These are phyloP conservation scores for Tetragonula clypearis DNA, from an alignment of 1,140 invertebrate genomes.

Conservation along the genomic window DNA sequence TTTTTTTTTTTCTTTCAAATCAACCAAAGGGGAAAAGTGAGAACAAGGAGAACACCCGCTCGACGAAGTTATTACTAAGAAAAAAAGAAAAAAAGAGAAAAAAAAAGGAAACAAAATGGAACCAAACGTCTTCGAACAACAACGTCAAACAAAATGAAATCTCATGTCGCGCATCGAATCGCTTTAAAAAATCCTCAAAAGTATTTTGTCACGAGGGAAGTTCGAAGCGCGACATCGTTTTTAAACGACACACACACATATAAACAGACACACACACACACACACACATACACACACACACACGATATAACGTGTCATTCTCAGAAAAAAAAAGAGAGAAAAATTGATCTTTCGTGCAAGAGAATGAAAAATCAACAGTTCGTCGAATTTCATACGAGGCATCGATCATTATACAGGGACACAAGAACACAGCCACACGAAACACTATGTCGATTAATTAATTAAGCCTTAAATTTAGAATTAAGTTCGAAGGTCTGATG, in stretches of 20 bases:
- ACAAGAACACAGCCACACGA: conserved; percentile 59
- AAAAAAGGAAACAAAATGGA: not conserved
- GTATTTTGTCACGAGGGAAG: conserved; percentile 33
- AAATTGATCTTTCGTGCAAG: conserved; percentile 9
- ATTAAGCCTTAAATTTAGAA: conserved; percentile 76
- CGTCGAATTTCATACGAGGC: conserved; percentile 40
- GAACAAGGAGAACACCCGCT: not conserved
- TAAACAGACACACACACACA: too few relatives aligned
- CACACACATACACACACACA: not conserved
- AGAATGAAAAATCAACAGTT: conserved; percentile 6
- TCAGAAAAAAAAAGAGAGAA: not conserved
- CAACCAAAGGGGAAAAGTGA: too few relatives aligned
- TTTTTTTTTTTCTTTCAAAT: too few relatives aligned
- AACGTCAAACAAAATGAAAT: conserved; percentile 28
- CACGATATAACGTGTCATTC: conserved; percentile 2
- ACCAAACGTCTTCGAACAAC: conserved; percentile 35
- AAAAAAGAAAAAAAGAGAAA: not conserved
- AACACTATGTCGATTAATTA: conserved; percentile 72
- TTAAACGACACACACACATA: too few relatives aligned
- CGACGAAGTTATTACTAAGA: not conserved
- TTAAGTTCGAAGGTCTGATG: conserved; percentile 58
- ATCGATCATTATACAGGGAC: conserved; percentile 56
- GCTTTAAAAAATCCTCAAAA: not conserved
- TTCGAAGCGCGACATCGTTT: not conserved
- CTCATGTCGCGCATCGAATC: not conserved